Percentiles rank a stretch among this genome's conserved stretches.
Conservation (phyloP, 2,797 vertebrate species). For the Myripristis murdjan region DNA sequence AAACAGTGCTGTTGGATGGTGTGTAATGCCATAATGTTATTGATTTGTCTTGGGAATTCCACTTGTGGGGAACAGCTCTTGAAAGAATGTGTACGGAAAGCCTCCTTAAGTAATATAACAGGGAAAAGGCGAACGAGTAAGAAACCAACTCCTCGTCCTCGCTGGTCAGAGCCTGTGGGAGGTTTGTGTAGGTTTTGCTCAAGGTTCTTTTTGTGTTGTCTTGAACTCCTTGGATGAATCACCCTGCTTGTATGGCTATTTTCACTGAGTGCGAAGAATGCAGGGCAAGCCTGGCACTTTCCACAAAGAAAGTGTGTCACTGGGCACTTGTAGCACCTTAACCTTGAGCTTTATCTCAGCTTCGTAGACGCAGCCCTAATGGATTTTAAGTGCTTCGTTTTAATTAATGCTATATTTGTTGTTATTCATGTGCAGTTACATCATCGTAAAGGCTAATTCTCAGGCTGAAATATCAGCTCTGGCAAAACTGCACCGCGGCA, state of each 20-base stretch:
- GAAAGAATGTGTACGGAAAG: constrained; percentile 8
- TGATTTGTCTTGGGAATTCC: constrained; percentile 71
- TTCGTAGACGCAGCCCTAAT: constrained; percentile 30
- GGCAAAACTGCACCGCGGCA: constrained; percentile 8
- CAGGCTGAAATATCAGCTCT: background rate
- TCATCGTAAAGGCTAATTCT: background rate
- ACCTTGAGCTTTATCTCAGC: constrained; percentile 48
- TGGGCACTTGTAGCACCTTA: constrained; percentile 43
- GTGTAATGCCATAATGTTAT: constrained; percentile 71
- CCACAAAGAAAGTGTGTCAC: constrained; percentile 52
- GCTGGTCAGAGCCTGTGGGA: constrained; percentile 68
- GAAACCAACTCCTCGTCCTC: constrained; percentile 59
- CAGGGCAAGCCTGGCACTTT: constrained; percentile 34
- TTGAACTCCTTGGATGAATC: constrained; percentile 75
- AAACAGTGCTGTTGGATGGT: constrained; percentile 62
- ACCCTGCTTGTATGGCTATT: constrained; percentile 61
- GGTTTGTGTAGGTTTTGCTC: constrained; percentile 72
- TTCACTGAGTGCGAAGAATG: constrained; percentile 59
- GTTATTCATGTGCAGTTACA: background rate
- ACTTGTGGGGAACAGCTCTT: constrained; percentile 52
- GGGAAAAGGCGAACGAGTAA: constrained; percentile 25
- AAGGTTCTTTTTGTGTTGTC: constrained; percentile 78
- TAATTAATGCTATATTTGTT: background rate
- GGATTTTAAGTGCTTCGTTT: constrained; percentile 16
- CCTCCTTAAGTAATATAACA: constrained; percentile 51